Evolutionary conservation across 1,140 invertebrate species (phyloP), one percentile per base, ranked within the genome.

Genomic region (Calycopis cecrops): DNA sequence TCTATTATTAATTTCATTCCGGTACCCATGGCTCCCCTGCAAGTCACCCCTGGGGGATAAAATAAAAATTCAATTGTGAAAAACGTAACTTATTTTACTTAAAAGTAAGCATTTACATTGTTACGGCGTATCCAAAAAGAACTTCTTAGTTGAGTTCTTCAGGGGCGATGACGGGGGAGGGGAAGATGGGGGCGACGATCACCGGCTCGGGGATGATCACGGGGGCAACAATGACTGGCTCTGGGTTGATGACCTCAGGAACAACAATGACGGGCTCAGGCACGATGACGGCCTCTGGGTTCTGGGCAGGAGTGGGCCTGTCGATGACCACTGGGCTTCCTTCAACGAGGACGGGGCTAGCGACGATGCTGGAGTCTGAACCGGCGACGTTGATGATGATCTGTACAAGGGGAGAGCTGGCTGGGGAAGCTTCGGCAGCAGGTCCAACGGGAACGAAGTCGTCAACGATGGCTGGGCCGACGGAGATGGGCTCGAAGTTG

Each of bases 391-490:
- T 60, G 48, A 60, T 48, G n/a, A 60, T 52, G 62, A 79, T 71
- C 60, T 78, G 74, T 14, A 82, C 74, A 10, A 77, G 66, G 18
- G 75, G 67, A 50, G 67, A 52, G 48, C 53, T 60, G 37, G 48
- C 12, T 34, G 28, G 56, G 4, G 9, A 52, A 11, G 53, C 53
- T 9, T 59, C 48, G 11, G 63, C 16, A 9, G 63, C 63, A 17
- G 68, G 64, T 35, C 59, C 65, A 11, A 63, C 50, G 9, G 63
- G 62, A 4, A 48, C 38, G 9, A 48, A n/a, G 11, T 50, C 49
- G 4, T 63, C 65, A 14, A 69, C 51, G 14, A 67, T 40, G 9
- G 60, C 65, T 4, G 66, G 66, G 4, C 59, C 63, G 4, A 61
- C 59, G 7, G 16, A 12, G 55, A 62, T 60, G 6, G 49, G 59